Evolutionary conservation across 2,888 invertebrate genomes (phyloP), one percentile per base, ranked within the genome.

Genomic region (Drosophila fungiperda): DNA sequence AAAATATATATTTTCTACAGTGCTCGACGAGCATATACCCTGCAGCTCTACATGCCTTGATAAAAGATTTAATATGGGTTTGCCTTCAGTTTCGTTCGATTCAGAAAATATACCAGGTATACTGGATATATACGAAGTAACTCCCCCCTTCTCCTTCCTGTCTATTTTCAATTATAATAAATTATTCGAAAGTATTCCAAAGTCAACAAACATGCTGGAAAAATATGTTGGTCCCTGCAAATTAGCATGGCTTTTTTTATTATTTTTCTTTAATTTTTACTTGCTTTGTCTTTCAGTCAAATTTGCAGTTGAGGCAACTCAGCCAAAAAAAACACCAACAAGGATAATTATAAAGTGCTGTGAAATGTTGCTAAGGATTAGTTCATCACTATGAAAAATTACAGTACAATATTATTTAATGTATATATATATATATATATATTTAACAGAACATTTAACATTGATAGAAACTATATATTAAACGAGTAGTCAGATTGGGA

Each of bases 151-250:
- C 8, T 15, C 7, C 8, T 23, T 45, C 7, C 20, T 23, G 8
- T 15, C 7, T 45, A 15, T 15, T 15, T 45, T 23, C 15, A 17
- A 9, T 33, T 20, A 36, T 17, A 38, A 6, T 29, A 29, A 29
- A 29, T 29, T 29, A 29, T 29, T 29, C 29, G 6, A 29, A 36
- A 35, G 61, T 45, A 64, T 48, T 6, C 5, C 7, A 20, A 36
- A 42, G 26, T 50, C 38, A 29, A 17, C 26, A 50, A 33, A 33
- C 52, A 12, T n/a, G 26, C 26, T 3, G 23, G n/a, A 29, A 40
- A 29, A 45, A 40, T 17, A 36, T 53, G 67, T 64, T 42, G 52
- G 50, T 60, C 36, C 42, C 38, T 54, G 45, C 73, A 67, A 76
- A 68, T 73, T 78, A 73, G 64, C 64, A 20, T 49, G 11, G 26